Evolutionary conservation across 1,140 invertebrate genomes (phyloP).

Genomic region (Lerema accius): DNA sequence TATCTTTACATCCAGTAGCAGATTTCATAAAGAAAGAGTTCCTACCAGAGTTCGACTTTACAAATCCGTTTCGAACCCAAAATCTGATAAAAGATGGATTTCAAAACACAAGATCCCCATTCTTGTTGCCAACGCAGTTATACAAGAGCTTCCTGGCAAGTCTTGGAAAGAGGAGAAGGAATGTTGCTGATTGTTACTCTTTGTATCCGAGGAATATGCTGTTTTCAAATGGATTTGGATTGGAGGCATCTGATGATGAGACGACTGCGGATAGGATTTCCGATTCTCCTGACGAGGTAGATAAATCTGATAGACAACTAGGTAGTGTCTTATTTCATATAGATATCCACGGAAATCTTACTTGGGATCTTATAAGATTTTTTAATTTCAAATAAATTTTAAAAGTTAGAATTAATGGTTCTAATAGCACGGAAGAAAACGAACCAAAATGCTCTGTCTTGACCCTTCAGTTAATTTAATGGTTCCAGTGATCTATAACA

Average conservation of each 20-base stretch:
- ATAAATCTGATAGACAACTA: too few species aligned
- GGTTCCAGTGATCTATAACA: too few species aligned
- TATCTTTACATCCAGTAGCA: slow-evolving; percentile 69
- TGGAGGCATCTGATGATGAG: slow-evolving; percentile 78
- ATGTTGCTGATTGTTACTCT: slow-evolving; percentile 76
- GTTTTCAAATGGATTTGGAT: slow-evolving; percentile 71
- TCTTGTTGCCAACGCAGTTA: slow-evolving; percentile 88
- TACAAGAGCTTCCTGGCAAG: slow-evolving; percentile 90
- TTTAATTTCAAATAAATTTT: too few species aligned
- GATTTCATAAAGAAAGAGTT: slow-evolving; percentile 82
- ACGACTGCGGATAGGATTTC: slow-evolving; percentile 68
- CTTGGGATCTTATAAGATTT: too few species aligned
- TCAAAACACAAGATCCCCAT: slow-evolving; percentile 74
- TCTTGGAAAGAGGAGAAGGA: slow-evolving; percentile 76
- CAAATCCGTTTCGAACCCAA: slow-evolving; percentile 72
- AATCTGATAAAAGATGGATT: slow-evolving; percentile 73
- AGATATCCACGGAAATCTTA: too few species aligned
- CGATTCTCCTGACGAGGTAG: slow-evolving; percentile 80
- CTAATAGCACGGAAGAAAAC: too few species aligned
- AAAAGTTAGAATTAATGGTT: too few species aligned
- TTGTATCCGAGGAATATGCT: slow-evolving; percentile 81
- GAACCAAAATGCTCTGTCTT: too few species aligned
- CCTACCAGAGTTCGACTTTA: slow-evolving; percentile 76
- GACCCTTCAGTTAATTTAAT: too few species aligned
- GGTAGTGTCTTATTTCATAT: too few species aligned